phyloP scores from a whole-genome alignment of 1,140 invertebrate species.

The Drosophila nasuta region DNA sequence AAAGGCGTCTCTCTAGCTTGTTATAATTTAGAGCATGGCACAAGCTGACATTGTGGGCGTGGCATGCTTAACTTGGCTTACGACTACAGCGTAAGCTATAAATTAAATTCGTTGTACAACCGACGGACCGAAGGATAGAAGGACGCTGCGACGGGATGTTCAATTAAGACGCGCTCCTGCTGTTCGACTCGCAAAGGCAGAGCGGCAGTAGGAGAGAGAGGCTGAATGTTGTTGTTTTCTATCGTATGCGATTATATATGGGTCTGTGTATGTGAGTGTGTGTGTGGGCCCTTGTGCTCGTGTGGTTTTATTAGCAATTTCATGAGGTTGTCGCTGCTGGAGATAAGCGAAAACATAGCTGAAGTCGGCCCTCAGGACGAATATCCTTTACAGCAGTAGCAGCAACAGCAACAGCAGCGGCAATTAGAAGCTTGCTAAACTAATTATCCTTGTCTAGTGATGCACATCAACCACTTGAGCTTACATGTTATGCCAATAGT shows the following conservation, averaged over 20 bases:
- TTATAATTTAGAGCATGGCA: constrained; percentile 54
- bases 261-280: constrained; percentile 17
- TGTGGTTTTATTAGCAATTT: constrained; percentile 74
- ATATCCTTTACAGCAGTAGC: constrained; percentile 27
- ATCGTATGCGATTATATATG: constrained; percentile 1
- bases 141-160: not conserved
- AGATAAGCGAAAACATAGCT: constrained; percentile 21
- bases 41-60: constrained; percentile 51
- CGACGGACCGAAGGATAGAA: constrained; percentile 7
- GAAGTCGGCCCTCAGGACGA: constrained; percentile 27
- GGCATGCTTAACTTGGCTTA: constrained; percentile 52
- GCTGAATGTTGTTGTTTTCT: not conserved
- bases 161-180: constrained; percentile 65
- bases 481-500: constrained; percentile 15
- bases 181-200: constrained; percentile 25
- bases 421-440: constrained; percentile 73
- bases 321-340: constrained; percentile 63
- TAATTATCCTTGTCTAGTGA: constrained; percentile 63
- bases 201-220: not conserved
- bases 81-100: constrained; percentile 59
- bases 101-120: constrained; percentile 74
- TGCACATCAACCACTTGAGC: constrained; percentile 23
- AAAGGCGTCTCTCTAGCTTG: constrained; percentile 31
- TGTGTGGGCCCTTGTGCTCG: constrained; percentile 34
- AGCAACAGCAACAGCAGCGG: constrained; percentile 34